Base-by-base conservation (phyloP, 1,140 invertebrate species). In the Neoseiulus cucumeris region DNA sequence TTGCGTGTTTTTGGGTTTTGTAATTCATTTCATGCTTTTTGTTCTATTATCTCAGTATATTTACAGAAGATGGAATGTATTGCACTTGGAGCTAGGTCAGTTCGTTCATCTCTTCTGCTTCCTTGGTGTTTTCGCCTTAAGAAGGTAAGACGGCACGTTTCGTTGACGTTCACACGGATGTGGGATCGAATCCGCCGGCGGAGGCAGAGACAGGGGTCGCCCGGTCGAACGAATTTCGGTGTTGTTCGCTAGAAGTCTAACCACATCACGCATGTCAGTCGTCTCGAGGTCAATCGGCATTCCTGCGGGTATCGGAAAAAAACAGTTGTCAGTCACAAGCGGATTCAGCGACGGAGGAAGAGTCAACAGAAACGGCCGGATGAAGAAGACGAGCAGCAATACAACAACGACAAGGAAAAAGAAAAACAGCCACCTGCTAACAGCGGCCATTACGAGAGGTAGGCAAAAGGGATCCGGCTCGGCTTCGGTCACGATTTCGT, bases 181-280 rank as follows among this genome's bases (percentile, higher is more conserved):
- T 20, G 51, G 51, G 22, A 59, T 59, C 4, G 14, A 20, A 25
- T 59, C 51, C 25, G 22, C 51, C 33, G 51, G 51, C 1, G 51
- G 51, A 20, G 51, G 51, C 51, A 18, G 51, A 17, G 51, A 25
- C 0, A 59, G 51, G 6, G 51, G 51, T 29, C 51, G 51, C 4
- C 51, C 51, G 25, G 33, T 59, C 14, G 17, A 25, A 5, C 17
- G 25, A 9, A 14, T 59, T 17, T 25, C 33, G 17, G 14, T 59
- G 51, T 59, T 59, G 33, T 59, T 59, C 14, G 51, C 51, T 25
- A 59, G 51, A 59, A 59, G 51, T 33, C 51, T 59, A 20, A 59
- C 51, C 14, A 59, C 51, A 25, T 25, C 51, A 14, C 51, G 51
- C 51, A 59, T 59, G 51, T 59, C 51, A 17, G 51, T 59, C 22